A percentile compares a stretch with the other conserved stretches of the same genome.
phyloP scores from a whole-genome alignment of 2,797 vertebrate genomes.

The Sebastes variabilis region DNA sequence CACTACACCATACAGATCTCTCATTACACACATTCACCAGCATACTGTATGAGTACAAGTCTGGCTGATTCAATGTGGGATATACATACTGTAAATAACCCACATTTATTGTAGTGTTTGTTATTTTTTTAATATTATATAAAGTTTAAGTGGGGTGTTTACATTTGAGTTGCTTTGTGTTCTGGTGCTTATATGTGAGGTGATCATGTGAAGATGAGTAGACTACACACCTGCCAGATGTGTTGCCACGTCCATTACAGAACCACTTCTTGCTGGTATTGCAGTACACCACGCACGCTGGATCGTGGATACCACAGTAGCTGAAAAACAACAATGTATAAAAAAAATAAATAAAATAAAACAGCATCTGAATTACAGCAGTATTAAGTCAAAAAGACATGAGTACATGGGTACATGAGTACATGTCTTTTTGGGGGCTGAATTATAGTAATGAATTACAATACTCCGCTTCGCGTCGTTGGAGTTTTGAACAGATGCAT shows the following conservation, averaged over 20 bases:
- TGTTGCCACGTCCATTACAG: constrained; percentile 98
- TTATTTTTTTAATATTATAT: background rate
- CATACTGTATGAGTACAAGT: background rate
- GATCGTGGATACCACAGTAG: constrained; percentile 99
- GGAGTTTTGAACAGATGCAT: too few relatives aligned
- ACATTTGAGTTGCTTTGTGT: background rate
- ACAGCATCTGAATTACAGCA: background rate
- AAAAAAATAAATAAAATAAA: background rate
- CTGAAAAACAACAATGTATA: constrained; percentile 71
- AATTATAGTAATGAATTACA: background rate
- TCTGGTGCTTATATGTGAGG: background rate
- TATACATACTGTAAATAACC: too few relatives aligned
- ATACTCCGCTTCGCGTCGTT: too few relatives aligned
- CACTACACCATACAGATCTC: background rate
- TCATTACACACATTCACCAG: background rate
- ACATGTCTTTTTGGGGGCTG: background rate
- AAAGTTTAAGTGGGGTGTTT: background rate
- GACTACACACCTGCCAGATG: constrained; percentile 91
- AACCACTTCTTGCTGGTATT: constrained; percentile 99
- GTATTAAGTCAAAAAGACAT: background rate
- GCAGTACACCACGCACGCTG: constrained; percentile 98
- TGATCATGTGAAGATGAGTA: background rate
- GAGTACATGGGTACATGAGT: background rate
- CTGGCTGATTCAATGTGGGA: background rate
- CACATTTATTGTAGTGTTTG: background rate